Base-by-base conservation (phyloP, 2,888 invertebrate genomes). In the Amblyjoppa fuscipennis region DNA sequence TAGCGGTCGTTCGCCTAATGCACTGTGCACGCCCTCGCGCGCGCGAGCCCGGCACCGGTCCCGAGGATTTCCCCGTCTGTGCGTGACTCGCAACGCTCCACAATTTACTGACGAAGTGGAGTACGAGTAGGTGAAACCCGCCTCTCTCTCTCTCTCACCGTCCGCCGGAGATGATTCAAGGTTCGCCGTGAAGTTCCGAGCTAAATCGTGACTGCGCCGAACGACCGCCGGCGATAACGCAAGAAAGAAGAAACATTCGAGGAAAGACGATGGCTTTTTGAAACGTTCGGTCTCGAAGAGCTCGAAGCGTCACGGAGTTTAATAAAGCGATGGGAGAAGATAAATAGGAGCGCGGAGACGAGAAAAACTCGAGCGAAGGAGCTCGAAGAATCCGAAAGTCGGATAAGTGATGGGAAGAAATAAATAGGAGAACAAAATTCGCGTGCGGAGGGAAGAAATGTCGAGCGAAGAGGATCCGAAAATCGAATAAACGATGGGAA, bases 1-100 rank as follows among this genome's bases (percentile, higher is more conserved):
- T 68, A 53, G 78, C 75, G 82, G 83, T 64, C 16, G 68, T 31
- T 51, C 31, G 70, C 41, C 34, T 68, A 56, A 61, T 70, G 28
- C 13, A 20, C 66, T 34, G 28, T 34, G 28, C 11, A 53, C 20
- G 25, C 59, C 25, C 49, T 20, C 31, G 49, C 70, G 49, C 31
- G 59, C 66, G 53, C 31, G 51, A 34, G 34, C 38, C 80, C 11
- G 13, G 9, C 25, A 64, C 11, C 51, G 53, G 45, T 45, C 45
- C 13, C 64, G 61, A 34, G 34, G 56, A 34, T 45, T 56, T 68
- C 6, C 13, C 13, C 4, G n/a, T 51, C 68, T 53, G 53, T 59
- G 78, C 78, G 73, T 78, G 66, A 77, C 53, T 68, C 34, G 20
- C 13, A 56, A 28, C 66, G 53, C 61, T 61, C 61, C 61, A 61